Conservation (phyloP, 1,140 invertebrate genomes). For the Nephila pilipes region DNA sequence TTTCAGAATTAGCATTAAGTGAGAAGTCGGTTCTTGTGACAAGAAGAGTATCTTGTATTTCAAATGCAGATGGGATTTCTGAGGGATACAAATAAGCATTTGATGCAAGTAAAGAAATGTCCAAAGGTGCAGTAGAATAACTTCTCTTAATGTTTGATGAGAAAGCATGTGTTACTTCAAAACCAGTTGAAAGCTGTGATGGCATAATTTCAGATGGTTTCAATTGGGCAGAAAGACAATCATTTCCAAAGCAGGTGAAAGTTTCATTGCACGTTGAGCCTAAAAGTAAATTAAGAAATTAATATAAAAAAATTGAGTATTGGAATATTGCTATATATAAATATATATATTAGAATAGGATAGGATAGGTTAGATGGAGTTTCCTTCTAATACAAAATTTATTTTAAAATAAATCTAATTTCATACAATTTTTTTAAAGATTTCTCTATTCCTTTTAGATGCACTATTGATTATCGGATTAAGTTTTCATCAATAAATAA, state of each 20-base stretch:
- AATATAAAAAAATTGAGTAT: not conserved
- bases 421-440: too few relatives aligned
- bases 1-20: not conserved
- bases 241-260: slow-evolving; percentile 42
- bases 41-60: not conserved
- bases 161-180: not conserved
- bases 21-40: slow-evolving; percentile 1
- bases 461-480: too few relatives aligned
- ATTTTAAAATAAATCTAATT: too few relatives aligned
- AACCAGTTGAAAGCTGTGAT: not conserved
- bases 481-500: too few relatives aligned
- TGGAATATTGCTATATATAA: too few relatives aligned
- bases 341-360: too few relatives aligned
- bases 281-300: slow-evolving; percentile 8
- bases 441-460: too few relatives aligned
- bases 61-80: slow-evolving; percentile 32
- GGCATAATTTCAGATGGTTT: not conserved
- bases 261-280: slow-evolving; percentile 72
- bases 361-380: too few relatives aligned
- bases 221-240: not conserved
- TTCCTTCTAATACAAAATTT: too few relatives aligned
- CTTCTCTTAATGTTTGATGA: not conserved
- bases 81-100: slow-evolving; percentile 47
- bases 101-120: not conserved
- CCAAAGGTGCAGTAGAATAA: not conserved